These are phyloP conservation scores for Eriocheir sinensis DNA, from an alignment of 1,140 invertebrate species.

Conservation along the genomic window DNA sequence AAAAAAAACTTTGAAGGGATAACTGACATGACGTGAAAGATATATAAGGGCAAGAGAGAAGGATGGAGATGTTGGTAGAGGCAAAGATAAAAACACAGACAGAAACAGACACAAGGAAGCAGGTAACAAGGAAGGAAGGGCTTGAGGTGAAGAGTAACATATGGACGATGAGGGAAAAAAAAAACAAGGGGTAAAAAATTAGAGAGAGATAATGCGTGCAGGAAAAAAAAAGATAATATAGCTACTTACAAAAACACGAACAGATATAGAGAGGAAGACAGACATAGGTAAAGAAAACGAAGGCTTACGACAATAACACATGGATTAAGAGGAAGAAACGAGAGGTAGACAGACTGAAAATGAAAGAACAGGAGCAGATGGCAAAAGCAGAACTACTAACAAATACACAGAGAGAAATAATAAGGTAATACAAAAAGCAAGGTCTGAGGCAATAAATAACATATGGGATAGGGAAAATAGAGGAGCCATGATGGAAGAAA, in stretches of 20 bases:
- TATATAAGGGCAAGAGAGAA: too few species aligned
- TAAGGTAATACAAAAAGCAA: neutral
- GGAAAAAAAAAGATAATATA: neutral
- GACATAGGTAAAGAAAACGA: neutral
- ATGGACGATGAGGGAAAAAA: neutral
- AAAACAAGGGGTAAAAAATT: neutral
- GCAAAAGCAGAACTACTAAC: neutral
- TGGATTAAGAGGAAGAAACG: neutral
- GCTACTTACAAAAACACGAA: neutral
- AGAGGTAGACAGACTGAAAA: neutral
- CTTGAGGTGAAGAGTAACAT: neutral
- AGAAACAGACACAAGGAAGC: neutral
- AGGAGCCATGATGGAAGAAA: too few species aligned
- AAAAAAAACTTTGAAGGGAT: too few species aligned
- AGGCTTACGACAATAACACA: neutral
- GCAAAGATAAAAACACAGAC: neutral
- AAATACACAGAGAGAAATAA: neutral
- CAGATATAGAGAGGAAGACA: neutral
- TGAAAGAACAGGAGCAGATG: neutral
- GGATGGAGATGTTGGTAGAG: neutral
- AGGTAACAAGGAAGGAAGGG: neutral
- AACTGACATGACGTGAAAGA: too few species aligned
- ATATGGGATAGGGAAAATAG: too few species aligned
- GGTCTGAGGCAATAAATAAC: too few species aligned
- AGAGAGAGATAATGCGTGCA: neutral